A percentile compares a stretch with the other conserved stretches of the same genome.
phyloP scores from a whole-genome alignment of 2,888 invertebrate species.

The Lysandra coridon region DNA sequence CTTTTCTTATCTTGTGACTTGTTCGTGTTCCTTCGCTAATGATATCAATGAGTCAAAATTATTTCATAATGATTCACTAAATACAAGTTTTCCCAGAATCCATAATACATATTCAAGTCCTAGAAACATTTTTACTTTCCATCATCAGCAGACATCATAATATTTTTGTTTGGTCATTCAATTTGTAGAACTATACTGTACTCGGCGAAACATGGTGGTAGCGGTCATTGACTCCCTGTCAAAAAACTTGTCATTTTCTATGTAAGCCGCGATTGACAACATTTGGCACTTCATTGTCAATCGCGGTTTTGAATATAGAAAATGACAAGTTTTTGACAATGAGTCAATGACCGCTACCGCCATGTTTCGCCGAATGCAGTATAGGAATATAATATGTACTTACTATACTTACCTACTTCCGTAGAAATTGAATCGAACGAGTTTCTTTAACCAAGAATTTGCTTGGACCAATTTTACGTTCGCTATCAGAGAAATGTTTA shows the following conservation, averaged over 20 bases:
- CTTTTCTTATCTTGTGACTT: not conserved
- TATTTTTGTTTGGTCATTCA: not conserved
- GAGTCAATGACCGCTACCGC: no score
- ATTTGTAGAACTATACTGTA: not conserved
- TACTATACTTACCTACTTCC: not conserved
- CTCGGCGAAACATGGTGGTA: not conserved
- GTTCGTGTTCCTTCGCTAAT: not conserved
- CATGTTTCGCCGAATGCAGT: no score
- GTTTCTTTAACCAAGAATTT: not conserved
- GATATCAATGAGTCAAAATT: constrained; percentile 9
- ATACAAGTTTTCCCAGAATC: not conserved
- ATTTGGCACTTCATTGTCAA: no score
- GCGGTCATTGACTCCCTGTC: no score
- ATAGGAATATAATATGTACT: no score
- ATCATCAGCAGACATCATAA: not conserved
- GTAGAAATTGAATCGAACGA: not conserved
- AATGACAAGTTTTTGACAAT: no score
- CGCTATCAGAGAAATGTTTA: not conserved
- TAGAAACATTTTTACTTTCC: not conserved
- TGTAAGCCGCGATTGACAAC: no score
- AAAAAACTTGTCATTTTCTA: no score
- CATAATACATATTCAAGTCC: not conserved
- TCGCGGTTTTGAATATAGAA: no score
- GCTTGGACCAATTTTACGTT: not conserved
- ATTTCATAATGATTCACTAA: not conserved